Conservation (phyloP, 2,113 vertebrate genomes). For the Coptodon bakossiorum region DNA sequence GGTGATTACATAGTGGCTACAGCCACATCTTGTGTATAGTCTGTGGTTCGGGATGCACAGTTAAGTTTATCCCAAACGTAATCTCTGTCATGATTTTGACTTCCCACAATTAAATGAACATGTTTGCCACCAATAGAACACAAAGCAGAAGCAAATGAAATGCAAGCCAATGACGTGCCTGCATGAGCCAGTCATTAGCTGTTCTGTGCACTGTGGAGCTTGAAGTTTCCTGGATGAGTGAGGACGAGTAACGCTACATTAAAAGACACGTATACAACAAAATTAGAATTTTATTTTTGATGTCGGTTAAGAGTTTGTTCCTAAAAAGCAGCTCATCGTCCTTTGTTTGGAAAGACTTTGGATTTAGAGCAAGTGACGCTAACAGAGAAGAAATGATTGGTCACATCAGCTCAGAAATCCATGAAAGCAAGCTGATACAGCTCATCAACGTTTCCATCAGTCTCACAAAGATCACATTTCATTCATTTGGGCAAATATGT, state of each 20-base stretch:
- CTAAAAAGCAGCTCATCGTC: not conserved
- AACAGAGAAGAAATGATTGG: not conserved
- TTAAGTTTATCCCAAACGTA: not conserved
- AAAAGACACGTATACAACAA: not conserved
- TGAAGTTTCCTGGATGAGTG: not conserved
- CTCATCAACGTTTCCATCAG: not conserved
- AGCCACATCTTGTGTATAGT: not conserved
- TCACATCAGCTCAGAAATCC: not conserved
- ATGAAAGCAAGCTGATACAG: not conserved
- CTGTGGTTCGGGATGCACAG: too few species aligned
- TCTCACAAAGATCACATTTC: not conserved
- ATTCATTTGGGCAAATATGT: not conserved
- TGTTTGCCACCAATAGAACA: not conserved
- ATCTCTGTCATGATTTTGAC: not conserved
- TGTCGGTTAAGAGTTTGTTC: not conserved
- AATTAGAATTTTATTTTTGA: not conserved
- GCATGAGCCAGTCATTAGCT: not conserved
- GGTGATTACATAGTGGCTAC: not conserved
- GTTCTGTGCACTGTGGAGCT: not conserved
- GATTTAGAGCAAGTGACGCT: not conserved
- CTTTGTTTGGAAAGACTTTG: not conserved
- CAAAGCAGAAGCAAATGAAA: not conserved
- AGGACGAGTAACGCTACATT: not conserved
- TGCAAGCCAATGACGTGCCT: not conserved
- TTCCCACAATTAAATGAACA: not conserved